phyloP scores from a whole-genome alignment of 2,113 vertebrate genomes.

The Peromyscus maniculatus region DNA sequence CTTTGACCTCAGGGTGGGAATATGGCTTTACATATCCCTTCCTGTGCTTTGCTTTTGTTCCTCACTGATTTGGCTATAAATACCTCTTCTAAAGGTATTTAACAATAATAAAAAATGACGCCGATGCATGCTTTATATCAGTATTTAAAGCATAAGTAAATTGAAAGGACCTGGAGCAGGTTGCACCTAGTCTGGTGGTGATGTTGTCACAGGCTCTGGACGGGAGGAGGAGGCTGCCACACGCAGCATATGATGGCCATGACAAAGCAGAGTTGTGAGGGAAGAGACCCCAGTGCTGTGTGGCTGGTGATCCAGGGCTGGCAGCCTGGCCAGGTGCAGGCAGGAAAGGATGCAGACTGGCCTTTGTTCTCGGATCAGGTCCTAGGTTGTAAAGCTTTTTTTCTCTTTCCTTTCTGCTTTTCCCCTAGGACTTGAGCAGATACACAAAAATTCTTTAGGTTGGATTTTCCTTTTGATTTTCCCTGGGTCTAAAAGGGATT shows the following conservation, averaged over 20 bases:
- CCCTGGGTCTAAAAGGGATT: neutral
- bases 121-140: accelerated
- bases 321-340: neutral
- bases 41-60: neutral
- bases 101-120: neutral
- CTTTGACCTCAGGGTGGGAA: neutral
- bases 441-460: neutral
- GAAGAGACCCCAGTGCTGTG: neutral
- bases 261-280: neutral
- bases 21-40: neutral
- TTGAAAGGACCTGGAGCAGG: neutral
- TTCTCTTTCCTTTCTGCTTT: constrained; percentile 11
- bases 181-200: neutral
- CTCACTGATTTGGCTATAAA: neutral
- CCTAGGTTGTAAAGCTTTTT: neutral
- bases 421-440: neutral
- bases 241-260: neutral
- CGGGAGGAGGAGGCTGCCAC: neutral
- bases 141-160: neutral
- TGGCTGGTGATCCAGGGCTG: neutral
- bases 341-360: neutral
- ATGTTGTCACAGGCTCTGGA: neutral
- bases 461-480: constrained; percentile 61
- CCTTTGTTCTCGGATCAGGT: neutral
- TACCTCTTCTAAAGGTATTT: neutral